phyloP scores from a whole-genome alignment of 2,113 vertebrate genomes.

The Indri indri region DNA sequence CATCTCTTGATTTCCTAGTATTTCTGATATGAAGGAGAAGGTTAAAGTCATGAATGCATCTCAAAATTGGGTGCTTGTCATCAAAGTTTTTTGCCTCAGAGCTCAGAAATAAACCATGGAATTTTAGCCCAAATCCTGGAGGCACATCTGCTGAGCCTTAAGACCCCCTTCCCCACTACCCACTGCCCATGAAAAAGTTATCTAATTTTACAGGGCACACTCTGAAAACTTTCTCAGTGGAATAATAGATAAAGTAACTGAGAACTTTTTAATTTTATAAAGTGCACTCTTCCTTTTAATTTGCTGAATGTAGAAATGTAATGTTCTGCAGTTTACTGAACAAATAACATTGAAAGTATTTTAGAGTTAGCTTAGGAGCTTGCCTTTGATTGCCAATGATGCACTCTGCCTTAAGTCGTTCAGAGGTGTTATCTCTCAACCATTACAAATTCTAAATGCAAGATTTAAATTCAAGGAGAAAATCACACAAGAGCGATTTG shows the following conservation, averaged over 20 bases:
- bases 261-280: constrained; percentile 89
- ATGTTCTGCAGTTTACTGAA: constrained; percentile 88
- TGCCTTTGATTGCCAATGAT: constrained; percentile 82
- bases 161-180: constrained; percentile 68
- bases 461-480: constrained; percentile 80
- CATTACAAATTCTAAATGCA: constrained; percentile 82
- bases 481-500: constrained; percentile 66
- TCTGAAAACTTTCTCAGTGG: constrained; percentile 86
- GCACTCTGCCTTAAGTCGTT: constrained; percentile 82
- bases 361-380: constrained; percentile 85
- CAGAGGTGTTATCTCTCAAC: constrained; percentile 82
- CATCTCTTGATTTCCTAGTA: background rate
- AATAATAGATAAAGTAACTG: constrained; percentile 86
- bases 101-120: constrained; percentile 20
- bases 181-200: constrained; percentile 79
- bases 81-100: constrained; percentile 11
- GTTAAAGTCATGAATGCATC: background rate
- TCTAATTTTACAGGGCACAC: constrained; percentile 82
- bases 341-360: constrained; percentile 88
- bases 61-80: constrained; percentile 14
- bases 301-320: constrained; percentile 89
- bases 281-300: constrained; percentile 89
- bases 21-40: background rate
- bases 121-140: constrained; percentile 20
- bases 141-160: constrained; percentile 75